These are phyloP conservation scores for Pseudachorutes palmiensis DNA, from an alignment of 1,140 invertebrate species.

Conservation along the genomic window DNA sequence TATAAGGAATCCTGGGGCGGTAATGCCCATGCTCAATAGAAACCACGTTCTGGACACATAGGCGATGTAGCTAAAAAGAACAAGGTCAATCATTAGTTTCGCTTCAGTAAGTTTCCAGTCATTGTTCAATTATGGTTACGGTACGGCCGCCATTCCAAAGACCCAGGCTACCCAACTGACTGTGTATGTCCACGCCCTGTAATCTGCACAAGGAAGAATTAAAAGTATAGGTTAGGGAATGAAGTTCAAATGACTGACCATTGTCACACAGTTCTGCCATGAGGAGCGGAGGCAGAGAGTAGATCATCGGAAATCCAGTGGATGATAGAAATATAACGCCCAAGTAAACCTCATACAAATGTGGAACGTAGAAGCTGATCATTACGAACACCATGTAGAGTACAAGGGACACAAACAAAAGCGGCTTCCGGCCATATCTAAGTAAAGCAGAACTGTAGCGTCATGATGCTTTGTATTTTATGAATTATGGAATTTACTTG, in stretches of 20 bases:
- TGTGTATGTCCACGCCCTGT: constrained; percentile 28
- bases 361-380: constrained; percentile 9
- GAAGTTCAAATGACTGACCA: neutral
- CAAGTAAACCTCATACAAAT: constrained; percentile 14
- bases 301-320: constrained; percentile 25
- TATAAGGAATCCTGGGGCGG: constrained; percentile 16
- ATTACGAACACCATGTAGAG: constrained; percentile 21
- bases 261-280: constrained; percentile 28
- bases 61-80: constrained; percentile 2
- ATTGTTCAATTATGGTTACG: no score
- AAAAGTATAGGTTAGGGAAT: neutral
- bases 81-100: neutral
- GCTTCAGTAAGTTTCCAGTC: no score
- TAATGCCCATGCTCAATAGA: constrained; percentile 24
- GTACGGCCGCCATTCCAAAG: constrained; percentile 20
- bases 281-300: constrained; percentile 21
- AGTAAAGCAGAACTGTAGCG: neutral
- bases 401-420: constrained; percentile 19
- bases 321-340: constrained; percentile 15
- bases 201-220: constrained; percentile 16
- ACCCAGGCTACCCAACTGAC: constrained; percentile 26
- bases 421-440: constrained; percentile 22
- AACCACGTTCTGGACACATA: constrained; percentile 23
- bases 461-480: neutral
- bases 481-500: constrained; percentile 7